These are phyloP conservation scores for Malacoctenus gilli DNA, from an alignment of 2,797 vertebrate genomes.

Conservation along the genomic window DNA sequence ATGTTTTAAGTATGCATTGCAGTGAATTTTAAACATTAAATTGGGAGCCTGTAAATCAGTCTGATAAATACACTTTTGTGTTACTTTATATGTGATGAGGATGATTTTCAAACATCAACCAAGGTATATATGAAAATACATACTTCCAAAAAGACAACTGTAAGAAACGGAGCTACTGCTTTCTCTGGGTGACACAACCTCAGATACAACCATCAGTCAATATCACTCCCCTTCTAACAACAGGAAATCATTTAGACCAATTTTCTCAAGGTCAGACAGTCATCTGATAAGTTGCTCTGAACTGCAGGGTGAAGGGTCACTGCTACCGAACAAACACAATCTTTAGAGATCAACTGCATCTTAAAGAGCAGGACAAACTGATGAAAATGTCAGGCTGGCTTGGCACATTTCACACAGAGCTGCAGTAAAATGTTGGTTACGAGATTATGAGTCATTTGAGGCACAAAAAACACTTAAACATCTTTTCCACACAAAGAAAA, in stretches of 20 bases:
- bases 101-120: slow-evolving; percentile 20
- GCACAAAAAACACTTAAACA: too few relatives aligned
- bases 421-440: too few relatives aligned
- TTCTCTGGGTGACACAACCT: slow-evolving; percentile 24
- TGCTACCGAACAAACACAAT: slow-evolving; percentile 82
- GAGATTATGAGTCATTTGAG: too few relatives aligned
- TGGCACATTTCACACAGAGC: too few relatives aligned
- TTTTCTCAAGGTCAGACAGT: slow-evolving; percentile 89
- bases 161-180: slow-evolving; percentile 1
- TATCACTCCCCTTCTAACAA: slow-evolving; percentile 80
- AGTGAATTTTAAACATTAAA: not conserved
- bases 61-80: not conserved
- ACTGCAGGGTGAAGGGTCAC: slow-evolving; percentile 80
- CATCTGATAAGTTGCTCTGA: slow-evolving; percentile 85
- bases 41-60: not conserved
- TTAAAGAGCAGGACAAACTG: slow-evolving; percentile 57
- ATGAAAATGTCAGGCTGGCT: slow-evolving; percentile 51
- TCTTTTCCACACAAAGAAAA: too few relatives aligned
- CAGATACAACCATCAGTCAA: slow-evolving; percentile 67
- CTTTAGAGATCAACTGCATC: slow-evolving; percentile 81
- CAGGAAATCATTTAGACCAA: slow-evolving; percentile 90
- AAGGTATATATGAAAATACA: not conserved
- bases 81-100: not conserved
- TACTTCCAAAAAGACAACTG: slow-evolving; percentile 1
- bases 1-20: not conserved